Percentiles rank a stretch among this genome's conserved stretches.
Conservation (phyloP, 2,888 invertebrate genomes). For the Platerodrilus igneus region DNA sequence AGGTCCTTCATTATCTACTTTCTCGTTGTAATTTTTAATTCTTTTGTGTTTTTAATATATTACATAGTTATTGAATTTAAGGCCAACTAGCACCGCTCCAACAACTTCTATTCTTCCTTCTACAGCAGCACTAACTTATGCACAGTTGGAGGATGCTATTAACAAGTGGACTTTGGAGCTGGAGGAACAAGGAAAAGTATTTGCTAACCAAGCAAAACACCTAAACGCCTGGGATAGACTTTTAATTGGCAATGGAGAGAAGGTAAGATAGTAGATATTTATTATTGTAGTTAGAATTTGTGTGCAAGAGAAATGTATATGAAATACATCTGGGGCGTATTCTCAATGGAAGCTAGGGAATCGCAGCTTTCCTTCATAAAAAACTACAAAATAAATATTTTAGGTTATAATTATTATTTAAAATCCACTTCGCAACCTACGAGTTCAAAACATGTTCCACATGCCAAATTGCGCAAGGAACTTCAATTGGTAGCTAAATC, state of each 20-base stretch:
- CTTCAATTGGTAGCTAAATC: too few relatives aligned
- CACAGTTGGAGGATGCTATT: constrained; percentile 83
- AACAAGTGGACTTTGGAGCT: constrained; percentile 92
- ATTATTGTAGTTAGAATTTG: constrained; percentile 1
- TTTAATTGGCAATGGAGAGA: constrained; percentile 86
- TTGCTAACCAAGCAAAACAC: constrained; percentile 90
- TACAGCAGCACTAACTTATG: constrained; percentile 64
- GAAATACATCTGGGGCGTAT: not conserved
- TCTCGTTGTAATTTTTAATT: constrained; percentile 5
- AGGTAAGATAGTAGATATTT: too few relatives aligned
- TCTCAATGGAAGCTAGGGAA: not conserved
- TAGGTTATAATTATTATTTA: too few relatives aligned
- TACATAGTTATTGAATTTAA: too few relatives aligned
- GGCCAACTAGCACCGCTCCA: constrained; percentile 35
- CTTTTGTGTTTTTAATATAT: not conserved
- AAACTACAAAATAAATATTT: too few relatives aligned
- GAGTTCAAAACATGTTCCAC: too few relatives aligned
- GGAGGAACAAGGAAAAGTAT: constrained; percentile 88
- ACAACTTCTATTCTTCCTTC: constrained; percentile 47
- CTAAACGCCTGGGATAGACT: constrained; percentile 94
- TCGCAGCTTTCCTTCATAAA: too few relatives aligned
- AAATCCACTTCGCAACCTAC: too few relatives aligned
- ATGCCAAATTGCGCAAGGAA: too few relatives aligned
- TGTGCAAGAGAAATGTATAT: not conserved
- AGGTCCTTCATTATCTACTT: too few relatives aligned